Evolutionary conservation across 2,797 vertebrate genomes (phyloP), one percentile per base, ranked within the genome.

Genomic region (Psittacula echo): DNA sequence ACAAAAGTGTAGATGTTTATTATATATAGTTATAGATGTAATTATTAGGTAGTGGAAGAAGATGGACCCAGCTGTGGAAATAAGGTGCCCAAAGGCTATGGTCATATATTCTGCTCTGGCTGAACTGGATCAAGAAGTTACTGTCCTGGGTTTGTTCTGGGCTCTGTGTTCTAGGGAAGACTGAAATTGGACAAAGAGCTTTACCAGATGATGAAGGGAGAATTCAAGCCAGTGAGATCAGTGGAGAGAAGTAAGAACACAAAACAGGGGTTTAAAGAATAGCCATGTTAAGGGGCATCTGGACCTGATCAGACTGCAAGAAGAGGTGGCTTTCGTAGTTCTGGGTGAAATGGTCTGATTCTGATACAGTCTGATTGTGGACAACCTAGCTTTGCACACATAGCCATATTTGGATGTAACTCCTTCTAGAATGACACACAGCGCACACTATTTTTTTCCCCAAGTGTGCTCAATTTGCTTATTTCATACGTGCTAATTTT

Each of bases 241-340:
- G 11, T 8, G 10, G 26, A 51, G 37, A 60, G 47, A 39, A 85
- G 22, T 39, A 80, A 56, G 42, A 85, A 24, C 14, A 5, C 10
- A 22, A 20, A 39, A 10, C 18, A 29, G 10, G 19, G 16, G 4
- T 51, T 37, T 66, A 23, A 75, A 39, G 51, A 19, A 34, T 11
- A 4, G 64, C 15, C 0, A 0, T 22, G 3, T 27, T 1, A 0
- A 65, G 23, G 4, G 45, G 32, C 32, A 65, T 27, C 54, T 85
- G 41, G 18, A 8, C 13, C 24, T 47, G 13, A 14, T 58, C 23
- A 72, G 30, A 32, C n/a, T 56, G 27, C 51, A 80, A 65, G 44
- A 47, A 61, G 30, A 62, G 22, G 39, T 2, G 2, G 5, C 29
- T 75, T 62, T 42, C 58, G 14, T 50, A 14, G n/a, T 66, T 75